Percentiles rank a stretch among this genome's conserved stretches.
These are phyloP conservation scores for Paguma larvata DNA, from an alignment of 2,797 vertebrate species.

Conservation along the genomic window DNA sequence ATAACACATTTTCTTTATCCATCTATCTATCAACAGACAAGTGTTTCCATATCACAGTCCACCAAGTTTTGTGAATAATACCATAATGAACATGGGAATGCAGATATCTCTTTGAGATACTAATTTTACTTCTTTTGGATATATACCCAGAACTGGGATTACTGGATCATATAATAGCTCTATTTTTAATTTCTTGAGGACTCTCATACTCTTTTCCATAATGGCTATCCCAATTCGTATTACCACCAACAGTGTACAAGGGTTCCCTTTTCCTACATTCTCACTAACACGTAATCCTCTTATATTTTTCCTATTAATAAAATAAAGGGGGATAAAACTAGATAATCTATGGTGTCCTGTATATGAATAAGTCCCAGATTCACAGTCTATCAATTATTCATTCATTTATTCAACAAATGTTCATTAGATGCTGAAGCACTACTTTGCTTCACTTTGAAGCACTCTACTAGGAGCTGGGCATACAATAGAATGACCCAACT, in stretches of 20 bases:
- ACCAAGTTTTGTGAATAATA: background rate
- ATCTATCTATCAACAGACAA: background rate
- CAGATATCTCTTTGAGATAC: background rate
- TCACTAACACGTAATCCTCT: background rate
- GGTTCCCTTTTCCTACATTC: background rate
- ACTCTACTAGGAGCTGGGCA: background rate
- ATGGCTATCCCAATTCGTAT: background rate
- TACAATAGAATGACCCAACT: background rate
- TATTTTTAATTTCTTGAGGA: background rate
- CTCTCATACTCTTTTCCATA: background rate
- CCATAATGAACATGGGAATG: background rate
- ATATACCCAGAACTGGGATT: background rate
- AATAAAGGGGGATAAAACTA: background rate
- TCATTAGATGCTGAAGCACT: background rate
- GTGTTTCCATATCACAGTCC: background rate
- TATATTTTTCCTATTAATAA: background rate
- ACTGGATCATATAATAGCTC: background rate
- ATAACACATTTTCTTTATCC: background rate
- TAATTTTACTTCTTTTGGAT: conserved; percentile 6
- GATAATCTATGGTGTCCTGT: background rate
- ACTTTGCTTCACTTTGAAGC: conserved; percentile 19
- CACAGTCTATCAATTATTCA: background rate
- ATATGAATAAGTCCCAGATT: background rate
- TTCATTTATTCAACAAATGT: background rate
- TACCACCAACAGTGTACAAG: background rate